Evolutionary conservation across 1,140 invertebrate genomes (phyloP), one percentile per base, ranked within the genome.

Genomic region (Diorhabda elongata): DNA sequence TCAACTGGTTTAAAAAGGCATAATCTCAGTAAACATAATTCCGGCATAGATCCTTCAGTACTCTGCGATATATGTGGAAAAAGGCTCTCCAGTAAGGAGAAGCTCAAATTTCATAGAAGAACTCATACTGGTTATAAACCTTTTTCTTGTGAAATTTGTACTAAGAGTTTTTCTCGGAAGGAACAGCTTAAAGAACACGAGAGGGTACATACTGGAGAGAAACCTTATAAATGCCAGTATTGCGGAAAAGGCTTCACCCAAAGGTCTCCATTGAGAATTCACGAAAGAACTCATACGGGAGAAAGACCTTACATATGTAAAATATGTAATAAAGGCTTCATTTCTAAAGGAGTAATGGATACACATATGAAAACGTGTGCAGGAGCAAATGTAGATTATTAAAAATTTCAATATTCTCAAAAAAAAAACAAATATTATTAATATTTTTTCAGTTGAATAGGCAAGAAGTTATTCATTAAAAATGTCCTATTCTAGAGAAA

Each of bases 231-330:
- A 58, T 90, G 89, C 77, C 84, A 84, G 70, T 82, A 85, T 64
- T 94, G 92, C 80, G 85, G 89, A 8, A 88, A 92, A 76, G 84
- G 88, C 5, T 95, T 95, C 80, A 91, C 90, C 0, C 92, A 94
- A 80, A 87, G 91, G 9, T 85, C 87, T 2, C 83, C 90, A 64
- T 79, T 92, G 68, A 86, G 87, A 5, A 85, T 85, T 44, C 94
- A 96, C 76, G 88, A 88, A 82, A 78, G 70, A 26, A 72, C 68
- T 0, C 74, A 75, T 73, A 92, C 91, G 41, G 81, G 79, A 2
- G 79, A 80, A 57, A 80, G 81, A 65, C 81, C 82, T 0, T 84
- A 80, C 59, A 70, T 72, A 8, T 86, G 84, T 71, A 73, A 79
- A 44, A 67, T 83, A 0, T 86, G 84, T 66, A 77, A 73, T 41